Percentiles rank a stretch among this genome's conserved stretches.
These are phyloP conservation scores for Candidula unifasciata DNA, from an alignment of 2,888 invertebrate species.

Conservation along the genomic window DNA sequence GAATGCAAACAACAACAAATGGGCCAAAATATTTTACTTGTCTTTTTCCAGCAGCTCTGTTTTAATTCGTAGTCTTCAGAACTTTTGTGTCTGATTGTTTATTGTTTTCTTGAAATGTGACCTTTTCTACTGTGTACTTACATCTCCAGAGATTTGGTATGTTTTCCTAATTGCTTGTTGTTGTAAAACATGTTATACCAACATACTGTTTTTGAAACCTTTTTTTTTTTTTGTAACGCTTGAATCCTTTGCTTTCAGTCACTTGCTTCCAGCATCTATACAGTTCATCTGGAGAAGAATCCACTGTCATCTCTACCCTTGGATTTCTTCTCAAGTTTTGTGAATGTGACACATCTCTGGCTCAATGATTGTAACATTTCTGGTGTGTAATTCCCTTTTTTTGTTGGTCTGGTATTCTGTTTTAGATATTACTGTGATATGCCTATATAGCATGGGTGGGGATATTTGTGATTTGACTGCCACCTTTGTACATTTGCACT, in stretches of 20 bases:
- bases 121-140: too few relatives aligned
- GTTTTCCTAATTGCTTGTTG: too few relatives aligned
- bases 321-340: constrained; percentile 39
- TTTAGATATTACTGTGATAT: too few relatives aligned
- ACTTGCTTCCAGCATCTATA: constrained; percentile 56
- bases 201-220: not conserved
- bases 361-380: constrained; percentile 38
- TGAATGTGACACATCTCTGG: constrained; percentile 44
- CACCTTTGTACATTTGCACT: too few relatives aligned
- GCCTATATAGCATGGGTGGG: too few relatives aligned
- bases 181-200: not conserved
- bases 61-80: too few relatives aligned
- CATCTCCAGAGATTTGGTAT: too few relatives aligned
- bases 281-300: constrained; percentile 63
- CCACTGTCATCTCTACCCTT: constrained; percentile 57
- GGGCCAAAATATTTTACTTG: not conserved
- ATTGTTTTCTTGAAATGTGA: too few relatives aligned
- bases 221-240: not conserved
- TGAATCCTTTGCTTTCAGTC: constrained; percentile 35
- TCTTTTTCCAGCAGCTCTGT: too few relatives aligned
- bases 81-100: too few relatives aligned
- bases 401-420: too few relatives aligned
- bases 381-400: constrained; percentile 6
- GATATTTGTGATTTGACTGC: too few relatives aligned
- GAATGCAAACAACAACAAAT: not conserved